phyloP scores from a whole-genome alignment of 2,113 vertebrate genomes.

The Pycnonotus jocosus region DNA sequence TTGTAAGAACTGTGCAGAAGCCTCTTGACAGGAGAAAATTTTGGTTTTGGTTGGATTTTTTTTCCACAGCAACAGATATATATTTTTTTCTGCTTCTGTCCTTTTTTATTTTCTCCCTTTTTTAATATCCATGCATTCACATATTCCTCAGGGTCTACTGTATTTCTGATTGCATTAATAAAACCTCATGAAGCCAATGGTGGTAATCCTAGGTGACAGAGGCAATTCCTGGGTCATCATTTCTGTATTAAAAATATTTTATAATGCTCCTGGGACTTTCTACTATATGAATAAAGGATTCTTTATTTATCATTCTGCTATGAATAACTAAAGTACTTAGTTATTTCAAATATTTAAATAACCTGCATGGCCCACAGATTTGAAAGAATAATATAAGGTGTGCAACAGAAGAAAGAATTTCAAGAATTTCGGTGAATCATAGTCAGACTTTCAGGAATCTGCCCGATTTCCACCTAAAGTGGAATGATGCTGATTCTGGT shows the following conservation, averaged over 20 bases:
- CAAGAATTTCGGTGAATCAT: background rate
- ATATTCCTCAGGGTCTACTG: background rate
- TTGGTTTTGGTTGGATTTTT: rapidly evolving
- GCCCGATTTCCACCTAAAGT: background rate
- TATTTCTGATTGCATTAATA: background rate
- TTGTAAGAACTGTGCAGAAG: background rate
- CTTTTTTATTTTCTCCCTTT: background rate
- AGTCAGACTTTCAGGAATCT: background rate
- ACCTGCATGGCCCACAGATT: background rate
- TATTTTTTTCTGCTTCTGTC: background rate
- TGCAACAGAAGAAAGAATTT: background rate
- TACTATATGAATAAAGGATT: background rate
- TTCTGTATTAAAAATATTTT: background rate
- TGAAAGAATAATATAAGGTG: background rate
- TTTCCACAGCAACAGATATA: background rate
- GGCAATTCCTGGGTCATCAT: background rate
- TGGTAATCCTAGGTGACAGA: background rate
- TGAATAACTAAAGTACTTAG: background rate
- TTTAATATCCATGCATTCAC: background rate
- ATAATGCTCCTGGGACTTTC: background rate
- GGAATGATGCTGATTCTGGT: background rate
- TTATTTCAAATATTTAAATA: background rate
- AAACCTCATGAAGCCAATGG: background rate
- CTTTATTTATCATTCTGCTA: no score
- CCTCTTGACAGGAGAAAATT: background rate